A percentile compares a stretch with the other conserved stretches of the same genome.
Conservation (phyloP, 2,113 vertebrate species). For the Oreochromis aureus region DNA sequence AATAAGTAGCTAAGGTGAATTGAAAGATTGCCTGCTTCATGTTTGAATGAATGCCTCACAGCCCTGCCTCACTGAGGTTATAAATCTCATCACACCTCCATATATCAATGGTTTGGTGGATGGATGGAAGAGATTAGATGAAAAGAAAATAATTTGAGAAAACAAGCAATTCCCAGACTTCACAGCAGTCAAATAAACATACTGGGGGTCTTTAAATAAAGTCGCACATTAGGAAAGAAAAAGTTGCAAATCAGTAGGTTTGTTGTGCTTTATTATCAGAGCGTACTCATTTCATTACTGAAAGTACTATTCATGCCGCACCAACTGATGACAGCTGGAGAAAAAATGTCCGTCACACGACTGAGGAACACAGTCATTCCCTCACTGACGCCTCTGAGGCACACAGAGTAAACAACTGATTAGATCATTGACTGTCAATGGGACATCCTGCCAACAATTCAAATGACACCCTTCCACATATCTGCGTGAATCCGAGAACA, state of each 20-base stretch:
- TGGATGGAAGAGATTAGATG: not conserved
- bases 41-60: not conserved
- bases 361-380: conserved; percentile 23
- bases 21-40: not conserved
- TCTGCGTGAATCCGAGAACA: conserved; percentile 28
- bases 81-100: not conserved
- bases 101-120: not conserved
- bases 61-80: not conserved
- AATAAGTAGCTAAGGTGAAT: not conserved
- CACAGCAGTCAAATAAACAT: not conserved
- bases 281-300: not conserved
- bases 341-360: conserved; percentile 6
- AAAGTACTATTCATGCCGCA: not conserved
- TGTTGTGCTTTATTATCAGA: not conserved
- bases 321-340: not conserved
- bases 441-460: conserved; percentile 55
- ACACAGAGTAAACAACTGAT: conserved; percentile 63
- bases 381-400: conserved; percentile 31
- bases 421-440: conserved; percentile 55
- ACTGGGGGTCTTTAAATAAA: not conserved
- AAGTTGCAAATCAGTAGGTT: not conserved
- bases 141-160: not conserved
- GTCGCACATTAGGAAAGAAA: not conserved
- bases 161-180: not conserved
- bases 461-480: conserved; percentile 47